A percentile compares a stretch with the other conserved stretches of the same genome.
phyloP scores from a whole-genome alignment of 2,888 invertebrate species.

The Thumatha senex region DNA sequence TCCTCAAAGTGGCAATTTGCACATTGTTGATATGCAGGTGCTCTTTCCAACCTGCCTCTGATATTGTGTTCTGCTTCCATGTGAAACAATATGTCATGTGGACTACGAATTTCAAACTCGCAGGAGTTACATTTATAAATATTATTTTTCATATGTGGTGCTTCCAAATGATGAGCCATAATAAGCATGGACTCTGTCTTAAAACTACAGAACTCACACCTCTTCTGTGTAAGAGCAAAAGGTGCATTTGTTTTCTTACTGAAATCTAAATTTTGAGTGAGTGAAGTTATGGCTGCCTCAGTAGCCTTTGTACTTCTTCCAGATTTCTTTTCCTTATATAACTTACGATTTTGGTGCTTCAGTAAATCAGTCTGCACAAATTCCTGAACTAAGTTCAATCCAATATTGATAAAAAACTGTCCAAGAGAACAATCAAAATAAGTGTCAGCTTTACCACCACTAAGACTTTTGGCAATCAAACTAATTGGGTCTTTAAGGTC shows the following conservation, averaged over 20 bases:
- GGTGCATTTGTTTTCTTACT: conserved; percentile 95
- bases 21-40: conserved; percentile 96
- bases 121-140: conserved; percentile 95
- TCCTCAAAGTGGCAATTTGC: conserved; percentile 98
- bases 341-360: conserved; percentile 93
- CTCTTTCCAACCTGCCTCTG: conserved; percentile 93
- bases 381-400: conserved; percentile 96
- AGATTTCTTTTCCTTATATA: conserved; percentile 86
- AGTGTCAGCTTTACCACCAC: conserved; percentile 83
- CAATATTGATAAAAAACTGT: conserved; percentile 96
- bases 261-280: conserved; percentile 93
- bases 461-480: conserved; percentile 66
- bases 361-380: conserved; percentile 96
- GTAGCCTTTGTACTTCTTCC: conserved; percentile 88
- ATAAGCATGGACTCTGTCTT: conserved; percentile 94
- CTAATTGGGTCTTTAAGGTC: conserved; percentile 76
- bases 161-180: conserved; percentile 95
- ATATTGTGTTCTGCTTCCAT: conserved; percentile 97
- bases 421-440: conserved; percentile 96
- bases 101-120: conserved; percentile 92
- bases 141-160: conserved; percentile 95
- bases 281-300: conserved; percentile 91
- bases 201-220: conserved; percentile 96
- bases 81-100: conserved; percentile 95
- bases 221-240: conserved; percentile 90